phyloP scores from a whole-genome alignment of 2,888 invertebrate species.

The Saturnia pavonia region DNA sequence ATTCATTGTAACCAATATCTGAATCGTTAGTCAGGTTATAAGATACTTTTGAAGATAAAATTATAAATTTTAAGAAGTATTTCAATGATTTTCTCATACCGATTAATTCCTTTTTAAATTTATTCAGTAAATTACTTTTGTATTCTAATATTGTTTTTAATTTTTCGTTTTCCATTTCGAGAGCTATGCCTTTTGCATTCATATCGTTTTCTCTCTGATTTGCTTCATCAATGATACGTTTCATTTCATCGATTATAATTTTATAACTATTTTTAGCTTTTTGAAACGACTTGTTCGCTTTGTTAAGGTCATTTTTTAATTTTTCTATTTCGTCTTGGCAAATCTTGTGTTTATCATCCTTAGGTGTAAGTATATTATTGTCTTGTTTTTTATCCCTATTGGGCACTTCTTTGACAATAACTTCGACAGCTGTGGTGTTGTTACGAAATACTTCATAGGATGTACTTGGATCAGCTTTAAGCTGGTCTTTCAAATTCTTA shows the following conservation, averaged over 20 bases:
- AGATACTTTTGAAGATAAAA: conserved; percentile 34
- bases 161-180: conserved; percentile 68
- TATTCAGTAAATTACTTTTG: conserved; percentile 53
- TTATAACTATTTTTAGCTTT: conserved; percentile 47
- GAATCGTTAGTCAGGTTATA: conserved; percentile 38
- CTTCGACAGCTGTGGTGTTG: conserved; percentile 65
- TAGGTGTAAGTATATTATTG: neutral
- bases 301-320: conserved; percentile 47
- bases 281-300: conserved; percentile 42
- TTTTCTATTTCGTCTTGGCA: conserved; percentile 47
- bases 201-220: conserved; percentile 52
- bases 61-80: conserved; percentile 54
- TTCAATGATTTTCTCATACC: conserved; percentile 57
- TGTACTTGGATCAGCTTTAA: conserved; percentile 37
- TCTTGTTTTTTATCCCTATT: conserved; percentile 39
- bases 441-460: conserved; percentile 64
- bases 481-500: conserved; percentile 26
- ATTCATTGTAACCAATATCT: conserved; percentile 57
- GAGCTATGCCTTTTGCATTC: conserved; percentile 42
- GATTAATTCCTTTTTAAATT: conserved; percentile 57
- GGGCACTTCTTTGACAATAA: conserved; percentile 61
- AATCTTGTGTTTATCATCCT: conserved; percentile 32
- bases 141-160: conserved; percentile 54
- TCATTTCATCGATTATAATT: conserved; percentile 54
- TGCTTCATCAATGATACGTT: conserved; percentile 53